phyloP scores from a whole-genome alignment of 2,797 vertebrate species.

The Chelon labrosus region DNA sequence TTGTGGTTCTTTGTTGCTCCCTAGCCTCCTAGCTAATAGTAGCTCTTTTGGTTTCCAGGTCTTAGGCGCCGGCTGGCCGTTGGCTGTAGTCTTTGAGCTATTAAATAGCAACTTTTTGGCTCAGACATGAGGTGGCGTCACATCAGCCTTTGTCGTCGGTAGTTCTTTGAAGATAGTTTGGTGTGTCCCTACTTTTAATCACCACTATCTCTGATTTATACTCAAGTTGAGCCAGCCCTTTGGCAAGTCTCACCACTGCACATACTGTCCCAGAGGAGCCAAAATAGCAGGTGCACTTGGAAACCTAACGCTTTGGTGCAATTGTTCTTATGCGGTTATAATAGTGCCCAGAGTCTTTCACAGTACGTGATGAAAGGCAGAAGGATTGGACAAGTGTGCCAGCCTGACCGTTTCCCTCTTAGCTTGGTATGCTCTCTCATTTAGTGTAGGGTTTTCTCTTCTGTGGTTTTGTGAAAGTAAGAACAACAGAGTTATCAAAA shows the following conservation, averaged over 20 bases:
- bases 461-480: constrained; percentile 27
- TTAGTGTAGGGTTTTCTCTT: constrained; percentile 33
- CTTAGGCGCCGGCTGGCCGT: too few species aligned
- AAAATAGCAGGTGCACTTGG: neutral
- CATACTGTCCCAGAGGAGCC: neutral
- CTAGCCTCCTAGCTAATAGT: too few species aligned
- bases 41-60: too few species aligned
- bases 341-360: constrained; percentile 15
- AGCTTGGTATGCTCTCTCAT: constrained; percentile 21
- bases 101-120: too few species aligned
- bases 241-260: neutral
- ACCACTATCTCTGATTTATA: neutral
- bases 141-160: too few species aligned
- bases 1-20: too few species aligned
- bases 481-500: constrained; percentile 52
- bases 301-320: constrained; percentile 6
- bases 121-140: too few species aligned
- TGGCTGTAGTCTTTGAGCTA: too few species aligned
- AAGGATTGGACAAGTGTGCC: constrained; percentile 40
- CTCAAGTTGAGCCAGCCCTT: neutral
- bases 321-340: neutral
- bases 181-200: neutral
- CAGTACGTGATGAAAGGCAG: constrained; percentile 29
- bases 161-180: too few species aligned
- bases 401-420: constrained; percentile 26